These are phyloP conservation scores for Drosophila prolongata DNA, from an alignment of 2,888 invertebrate species.

Conservation along the genomic window DNA sequence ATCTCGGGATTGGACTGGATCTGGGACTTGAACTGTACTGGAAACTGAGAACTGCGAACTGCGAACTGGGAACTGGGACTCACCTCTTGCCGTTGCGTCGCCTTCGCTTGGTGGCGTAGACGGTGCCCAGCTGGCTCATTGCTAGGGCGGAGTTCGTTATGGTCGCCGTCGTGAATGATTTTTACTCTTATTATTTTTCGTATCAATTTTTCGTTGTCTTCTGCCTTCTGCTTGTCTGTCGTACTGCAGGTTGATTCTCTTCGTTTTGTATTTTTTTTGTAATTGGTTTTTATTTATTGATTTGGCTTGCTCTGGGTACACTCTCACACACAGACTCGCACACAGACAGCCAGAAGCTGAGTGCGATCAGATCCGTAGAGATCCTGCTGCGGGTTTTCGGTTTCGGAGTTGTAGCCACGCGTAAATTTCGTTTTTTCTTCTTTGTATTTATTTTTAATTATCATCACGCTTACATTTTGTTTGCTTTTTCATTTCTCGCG, in stretches of 20 bases:
- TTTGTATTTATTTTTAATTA: slow-evolving; percentile 55
- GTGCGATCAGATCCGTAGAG: slow-evolving; percentile 47
- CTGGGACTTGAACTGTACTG: not conserved
- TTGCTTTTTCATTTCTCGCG: slow-evolving; percentile 32
- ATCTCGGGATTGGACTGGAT: slow-evolving; percentile 27
- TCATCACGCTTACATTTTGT: slow-evolving; percentile 69
- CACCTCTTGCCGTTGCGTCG: slow-evolving; percentile 98
- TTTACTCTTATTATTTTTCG: slow-evolving; percentile 40
- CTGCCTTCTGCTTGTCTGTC: slow-evolving; percentile 15
- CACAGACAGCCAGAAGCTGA: slow-evolving; percentile 58
- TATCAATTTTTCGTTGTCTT: slow-evolving; percentile 31
- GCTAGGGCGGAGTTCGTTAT: slow-evolving; percentile 85
- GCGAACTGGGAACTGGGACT: slow-evolving; percentile 76
- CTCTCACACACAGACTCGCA: slow-evolving; percentile 25
- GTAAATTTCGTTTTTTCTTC: slow-evolving; percentile 40
- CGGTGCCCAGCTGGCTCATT: slow-evolving; percentile 97
- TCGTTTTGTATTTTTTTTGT: slow-evolving; percentile 24
- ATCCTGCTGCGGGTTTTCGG: slow-evolving; percentile 56
- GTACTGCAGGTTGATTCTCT: slow-evolving; percentile 20
- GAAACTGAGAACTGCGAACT: not conserved
- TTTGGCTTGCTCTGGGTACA: slow-evolving; percentile 48
- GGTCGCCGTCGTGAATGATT: slow-evolving; percentile 83
- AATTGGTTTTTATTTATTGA: slow-evolving; percentile 65
- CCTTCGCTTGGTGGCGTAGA: slow-evolving; percentile 97
- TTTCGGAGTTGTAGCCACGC: slow-evolving; percentile 45